These are phyloP conservation scores for Mythimna pallens DNA, from an alignment of 2,888 invertebrate genomes.

Conservation along the genomic window DNA sequence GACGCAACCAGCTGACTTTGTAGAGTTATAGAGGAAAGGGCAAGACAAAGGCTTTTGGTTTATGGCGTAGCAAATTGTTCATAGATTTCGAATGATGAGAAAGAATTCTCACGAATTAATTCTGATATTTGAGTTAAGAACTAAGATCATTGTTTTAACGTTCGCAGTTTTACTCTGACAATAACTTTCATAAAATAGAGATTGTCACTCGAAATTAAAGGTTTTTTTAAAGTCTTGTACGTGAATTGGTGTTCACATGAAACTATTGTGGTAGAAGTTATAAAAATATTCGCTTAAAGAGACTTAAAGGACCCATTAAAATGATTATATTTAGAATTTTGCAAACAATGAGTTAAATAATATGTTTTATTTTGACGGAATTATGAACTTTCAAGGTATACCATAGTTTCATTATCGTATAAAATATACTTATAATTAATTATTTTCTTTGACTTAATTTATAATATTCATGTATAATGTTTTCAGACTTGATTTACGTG, in stretches of 20 bases:
- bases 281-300: background rate
- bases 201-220: too few species aligned
- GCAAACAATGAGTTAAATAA: background rate
- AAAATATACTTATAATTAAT: too few species aligned
- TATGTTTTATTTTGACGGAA: background rate
- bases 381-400: background rate
- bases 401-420: background rate
- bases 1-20: slow-evolving; percentile 7
- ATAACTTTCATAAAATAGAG: background rate
- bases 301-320: background rate
- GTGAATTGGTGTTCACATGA: too few species aligned
- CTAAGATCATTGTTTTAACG: background rate
- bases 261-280: background rate
- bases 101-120: background rate
- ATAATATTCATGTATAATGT: background rate
- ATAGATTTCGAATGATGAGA: too few species aligned
- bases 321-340: background rate
- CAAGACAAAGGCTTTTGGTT: slow-evolving; percentile 17
- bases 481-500: background rate
- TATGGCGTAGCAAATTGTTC: background rate
- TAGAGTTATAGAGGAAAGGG: background rate
- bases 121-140: background rate
- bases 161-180: background rate
- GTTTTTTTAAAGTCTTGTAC: too few species aligned
- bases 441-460: background rate